phyloP scores from a whole-genome alignment of 2,797 vertebrate species.

The Streptopelia turtur region DNA sequence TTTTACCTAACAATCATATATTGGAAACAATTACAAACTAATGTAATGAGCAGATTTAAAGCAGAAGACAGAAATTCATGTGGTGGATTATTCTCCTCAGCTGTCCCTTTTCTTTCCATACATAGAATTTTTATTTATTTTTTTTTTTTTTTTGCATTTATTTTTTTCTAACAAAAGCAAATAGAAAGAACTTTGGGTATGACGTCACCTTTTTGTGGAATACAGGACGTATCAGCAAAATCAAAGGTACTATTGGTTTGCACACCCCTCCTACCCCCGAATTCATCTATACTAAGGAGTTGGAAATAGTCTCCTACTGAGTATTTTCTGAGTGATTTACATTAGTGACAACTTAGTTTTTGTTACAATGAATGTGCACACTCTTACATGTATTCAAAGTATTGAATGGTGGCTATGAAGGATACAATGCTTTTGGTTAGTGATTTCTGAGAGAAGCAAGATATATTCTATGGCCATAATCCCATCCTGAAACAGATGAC shows the following conservation, averaged over 20 bases:
- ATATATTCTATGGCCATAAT: neutral
- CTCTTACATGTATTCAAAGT: neutral
- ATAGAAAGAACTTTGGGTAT: neutral
- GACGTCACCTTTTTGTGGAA: neutral
- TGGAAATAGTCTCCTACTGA: neutral
- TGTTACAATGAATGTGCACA: neutral
- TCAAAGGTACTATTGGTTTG: neutral
- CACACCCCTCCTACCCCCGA: fast-evolving
- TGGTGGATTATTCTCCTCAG: neutral
- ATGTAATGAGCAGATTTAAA: neutral
- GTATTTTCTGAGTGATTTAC: neutral
- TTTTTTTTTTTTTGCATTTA: neutral
- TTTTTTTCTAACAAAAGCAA: neutral
- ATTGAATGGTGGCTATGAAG: neutral
- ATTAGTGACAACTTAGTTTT: neutral
- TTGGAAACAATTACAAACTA: neutral
- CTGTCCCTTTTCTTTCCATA: neutral
- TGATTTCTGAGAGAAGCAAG: neutral
- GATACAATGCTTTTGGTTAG: neutral
- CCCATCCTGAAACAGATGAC: neutral
- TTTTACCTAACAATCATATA: neutral
- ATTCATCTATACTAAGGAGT: neutral
- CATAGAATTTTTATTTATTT: neutral
- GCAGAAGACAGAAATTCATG: neutral
- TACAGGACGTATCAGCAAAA: neutral